phyloP scores from a whole-genome alignment of 2,888 invertebrate genomes.

The Arrhopalites spinosus region DNA sequence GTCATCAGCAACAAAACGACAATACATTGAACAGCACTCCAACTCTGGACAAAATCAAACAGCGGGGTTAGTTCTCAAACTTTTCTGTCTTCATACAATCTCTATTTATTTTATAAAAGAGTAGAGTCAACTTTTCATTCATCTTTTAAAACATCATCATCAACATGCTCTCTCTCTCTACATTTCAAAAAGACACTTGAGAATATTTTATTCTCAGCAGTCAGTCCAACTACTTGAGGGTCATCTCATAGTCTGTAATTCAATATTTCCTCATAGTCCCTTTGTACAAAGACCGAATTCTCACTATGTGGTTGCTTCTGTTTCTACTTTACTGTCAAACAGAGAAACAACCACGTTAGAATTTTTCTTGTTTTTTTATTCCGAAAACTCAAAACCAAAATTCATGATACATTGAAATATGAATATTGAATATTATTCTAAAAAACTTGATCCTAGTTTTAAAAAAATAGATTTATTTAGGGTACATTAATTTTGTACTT shows the following conservation, averaged over 20 bases:
- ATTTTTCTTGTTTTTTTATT: no score
- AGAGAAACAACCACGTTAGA: no score
- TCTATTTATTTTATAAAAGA: not conserved
- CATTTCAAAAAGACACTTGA: not conserved
- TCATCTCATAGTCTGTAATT: no score
- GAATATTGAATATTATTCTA: no score
- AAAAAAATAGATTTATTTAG: not conserved
- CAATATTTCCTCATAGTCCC: no score
- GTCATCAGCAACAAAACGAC: constrained; percentile 32
- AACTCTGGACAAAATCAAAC: constrained; percentile 44
- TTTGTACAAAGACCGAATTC: no score
- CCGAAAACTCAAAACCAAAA: no score
- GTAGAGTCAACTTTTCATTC: not conserved
- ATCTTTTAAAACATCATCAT: not conserved
- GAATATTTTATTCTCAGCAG: no score
- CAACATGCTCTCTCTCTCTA: not conserved
- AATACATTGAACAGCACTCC: constrained; percentile 33
- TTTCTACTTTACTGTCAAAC: no score
- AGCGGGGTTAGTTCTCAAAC: constrained; percentile 32
- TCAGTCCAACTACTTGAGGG: no score
- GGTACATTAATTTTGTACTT: not conserved
- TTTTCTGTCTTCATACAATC: not conserved
- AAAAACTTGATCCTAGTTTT: not conserved
- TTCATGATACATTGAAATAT: no score
- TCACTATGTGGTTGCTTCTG: no score